phyloP scores from a whole-genome alignment of 2,888 invertebrate species.

The Apamea epomidion region DNA sequence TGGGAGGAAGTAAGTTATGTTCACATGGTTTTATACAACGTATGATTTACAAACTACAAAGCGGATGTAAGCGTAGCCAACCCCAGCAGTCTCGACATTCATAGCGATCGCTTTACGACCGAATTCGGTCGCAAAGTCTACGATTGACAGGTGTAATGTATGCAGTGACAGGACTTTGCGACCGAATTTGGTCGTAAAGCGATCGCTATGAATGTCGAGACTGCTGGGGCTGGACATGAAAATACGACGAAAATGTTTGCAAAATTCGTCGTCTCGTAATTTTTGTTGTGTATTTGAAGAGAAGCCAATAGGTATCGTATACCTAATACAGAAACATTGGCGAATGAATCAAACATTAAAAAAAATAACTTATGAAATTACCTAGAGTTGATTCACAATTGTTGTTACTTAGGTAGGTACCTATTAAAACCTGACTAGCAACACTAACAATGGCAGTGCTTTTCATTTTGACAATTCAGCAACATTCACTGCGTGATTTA shows the following conservation, averaged over 20 bases:
- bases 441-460: not conserved
- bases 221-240: no score
- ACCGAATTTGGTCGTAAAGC: no score
- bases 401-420: not conserved
- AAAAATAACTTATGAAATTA: not conserved
- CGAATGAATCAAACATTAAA: not conserved
- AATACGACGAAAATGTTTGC: not conserved
- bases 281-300: not conserved
- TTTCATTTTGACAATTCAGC: not conserved
- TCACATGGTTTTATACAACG: not conserved
- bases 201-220: no score
- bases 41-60: not conserved
- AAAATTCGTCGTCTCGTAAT: not conserved
- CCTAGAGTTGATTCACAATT: not conserved
- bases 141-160: no score
- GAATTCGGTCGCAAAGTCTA: no score
- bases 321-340: not conserved
- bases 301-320: not conserved
- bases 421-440: not conserved
- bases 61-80: not conserved
- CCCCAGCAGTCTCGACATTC: no score
- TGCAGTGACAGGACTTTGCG: no score
- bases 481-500: not conserved
- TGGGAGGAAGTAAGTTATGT: slow-evolving; percentile 94
- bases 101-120: no score